Base-by-base conservation (phyloP, 2,797 vertebrate species). In the Malurus leucopterus region DNA sequence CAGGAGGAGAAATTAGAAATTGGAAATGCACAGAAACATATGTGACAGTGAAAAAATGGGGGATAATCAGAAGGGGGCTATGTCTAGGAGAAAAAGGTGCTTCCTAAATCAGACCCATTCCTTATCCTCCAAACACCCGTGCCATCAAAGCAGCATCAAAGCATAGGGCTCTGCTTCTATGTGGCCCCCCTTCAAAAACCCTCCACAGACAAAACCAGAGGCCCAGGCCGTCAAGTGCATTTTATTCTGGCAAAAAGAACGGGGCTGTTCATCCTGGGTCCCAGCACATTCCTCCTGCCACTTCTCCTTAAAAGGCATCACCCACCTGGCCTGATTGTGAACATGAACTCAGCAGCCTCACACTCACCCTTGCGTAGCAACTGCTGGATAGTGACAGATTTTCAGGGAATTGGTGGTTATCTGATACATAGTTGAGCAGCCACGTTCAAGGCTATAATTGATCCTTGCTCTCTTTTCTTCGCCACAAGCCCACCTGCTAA, bases 341-440 rank as follows among this genome's bases (percentile, higher is more conserved):
- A 43, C 90, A 44, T 54, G 80, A 88, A 82, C 89, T 77, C 58
- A 43, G 65, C 68, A 93, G 82, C 93, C 88, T 78, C 43, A n/a
- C 49, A 3, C 64, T 94, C 85, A 74, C 89, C 92, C 94, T 88
- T 90, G 90, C 61, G 2, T 91, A 90, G 94, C 96, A 96, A 96
- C 96, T 96, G 95, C 91, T 49, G 89, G 63, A 80, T 57, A 95
- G 94, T 95, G 95, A 96, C 94, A 95, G 95, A 95, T 95, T 96
- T 95, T 94, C 92, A 94, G 92, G 91, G 96, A 96, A 96, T 95
- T 94, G 96, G 91, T 89, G 94, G 96, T 95, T 96, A 96, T 95
- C 93, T 87, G 96, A 96, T 96, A 96, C 95, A 91, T 81, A 89
- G 91, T 81, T 84, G 89, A 94, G 93, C 92, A 95, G 91, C 87